Conservation (phyloP, 2,888 invertebrate species). For the Choreutis nemorana region DNA sequence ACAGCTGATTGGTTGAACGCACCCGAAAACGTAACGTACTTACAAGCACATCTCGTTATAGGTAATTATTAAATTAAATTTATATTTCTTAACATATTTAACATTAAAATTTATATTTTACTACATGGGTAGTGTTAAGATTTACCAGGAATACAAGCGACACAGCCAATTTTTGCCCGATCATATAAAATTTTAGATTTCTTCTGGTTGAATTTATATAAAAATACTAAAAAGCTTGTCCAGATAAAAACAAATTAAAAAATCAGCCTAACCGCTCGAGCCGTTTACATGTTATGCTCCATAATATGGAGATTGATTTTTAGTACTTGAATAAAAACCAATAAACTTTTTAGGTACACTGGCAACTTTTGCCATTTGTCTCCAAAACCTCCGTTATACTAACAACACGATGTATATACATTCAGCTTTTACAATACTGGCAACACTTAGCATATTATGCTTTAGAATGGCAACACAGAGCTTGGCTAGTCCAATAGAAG, state of each 20-base stretch:
- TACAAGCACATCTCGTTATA: slow-evolving; percentile 38
- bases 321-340: no score
- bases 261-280: no score
- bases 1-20: slow-evolving; percentile 74
- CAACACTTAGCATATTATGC: slow-evolving; percentile 27
- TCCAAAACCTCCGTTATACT: slow-evolving; percentile 35
- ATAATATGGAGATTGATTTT: no score
- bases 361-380: slow-evolving; percentile 33
- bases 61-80: slow-evolving; percentile 17
- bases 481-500: slow-evolving; percentile 22
- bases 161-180: not conserved
- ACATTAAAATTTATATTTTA: not conserved
- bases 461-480: slow-evolving; percentile 30
- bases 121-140: not conserved
- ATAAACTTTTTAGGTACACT: slow-evolving; percentile 47
- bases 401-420: slow-evolving; percentile 41
- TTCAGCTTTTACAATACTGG: slow-evolving; percentile 28
- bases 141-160: no score
- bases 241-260: no score
- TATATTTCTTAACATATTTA: not conserved
- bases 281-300: no score
- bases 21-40: slow-evolving; percentile 58
- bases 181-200: not conserved
- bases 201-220: no score
- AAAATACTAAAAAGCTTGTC: no score